Conservation (phyloP, 2,888 invertebrate species). For the Pristionchus maxplancki region DNA sequence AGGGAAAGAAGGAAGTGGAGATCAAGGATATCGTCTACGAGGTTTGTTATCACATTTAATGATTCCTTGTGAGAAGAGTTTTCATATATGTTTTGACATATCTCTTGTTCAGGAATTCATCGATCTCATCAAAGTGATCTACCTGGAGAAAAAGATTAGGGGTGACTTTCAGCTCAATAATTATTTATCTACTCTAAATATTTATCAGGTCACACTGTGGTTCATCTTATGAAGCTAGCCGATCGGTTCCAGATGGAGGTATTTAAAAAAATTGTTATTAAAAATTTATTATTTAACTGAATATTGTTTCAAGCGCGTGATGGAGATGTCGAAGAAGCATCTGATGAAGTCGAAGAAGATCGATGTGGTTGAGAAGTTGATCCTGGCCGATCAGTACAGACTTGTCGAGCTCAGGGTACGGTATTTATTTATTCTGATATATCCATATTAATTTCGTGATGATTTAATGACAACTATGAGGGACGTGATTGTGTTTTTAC, state of each 20-base stretch:
- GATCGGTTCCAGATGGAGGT: slow-evolving; percentile 3
- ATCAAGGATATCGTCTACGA: not conserved
- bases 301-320: not conserved
- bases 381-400: too few species aligned
- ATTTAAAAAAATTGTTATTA: too few species aligned
- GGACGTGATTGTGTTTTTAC: too few species aligned
- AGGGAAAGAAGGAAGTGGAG: not conserved
- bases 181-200: too few species aligned
- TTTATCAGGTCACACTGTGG: not conserved
- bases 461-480: too few species aligned
- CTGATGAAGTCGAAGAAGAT: not conserved
- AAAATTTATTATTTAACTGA: not conserved
- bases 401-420: not conserved
- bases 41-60: not conserved
- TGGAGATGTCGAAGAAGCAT: not conserved
- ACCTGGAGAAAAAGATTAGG: not conserved
- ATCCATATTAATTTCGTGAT: too few species aligned
- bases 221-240: not conserved
- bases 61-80: not conserved
- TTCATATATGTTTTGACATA: not conserved
- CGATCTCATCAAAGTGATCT: not conserved
- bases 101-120: not conserved
- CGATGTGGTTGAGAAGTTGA: too few species aligned
- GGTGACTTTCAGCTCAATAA: too few species aligned
- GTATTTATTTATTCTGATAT: too few species aligned